phyloP scores from a whole-genome alignment of 1,140 invertebrate species.

The Drosophila nannoptera region DNA sequence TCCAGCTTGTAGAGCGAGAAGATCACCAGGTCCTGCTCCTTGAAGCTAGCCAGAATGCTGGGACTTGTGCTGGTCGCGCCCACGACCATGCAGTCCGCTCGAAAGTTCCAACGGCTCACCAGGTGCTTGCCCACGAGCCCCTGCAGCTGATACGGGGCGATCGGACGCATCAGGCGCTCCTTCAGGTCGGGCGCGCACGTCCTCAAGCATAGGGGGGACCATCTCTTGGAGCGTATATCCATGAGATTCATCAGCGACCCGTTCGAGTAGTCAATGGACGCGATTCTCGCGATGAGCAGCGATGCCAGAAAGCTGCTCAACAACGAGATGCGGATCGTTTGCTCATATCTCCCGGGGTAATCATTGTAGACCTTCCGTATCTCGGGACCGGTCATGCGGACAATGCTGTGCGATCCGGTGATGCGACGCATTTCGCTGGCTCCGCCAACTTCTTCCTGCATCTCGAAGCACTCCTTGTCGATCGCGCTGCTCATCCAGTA shows the following conservation, averaged over 20 bases:
- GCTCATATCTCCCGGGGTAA: constrained; percentile 86
- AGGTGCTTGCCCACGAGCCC: constrained; percentile 88
- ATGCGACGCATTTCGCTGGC: constrained; percentile 88
- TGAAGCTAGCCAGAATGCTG: constrained; percentile 89
- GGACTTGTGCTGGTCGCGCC: constrained; percentile 96
- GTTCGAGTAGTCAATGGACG: constrained; percentile 93
- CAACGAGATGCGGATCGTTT: constrained; percentile 93
- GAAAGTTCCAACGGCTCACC: constrained; percentile 91
- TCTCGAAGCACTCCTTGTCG: constrained; percentile 84
- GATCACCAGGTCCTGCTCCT: constrained; percentile 87
- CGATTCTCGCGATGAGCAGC: constrained; percentile 91
- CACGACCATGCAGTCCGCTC: constrained; percentile 87
- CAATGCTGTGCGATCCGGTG: constrained; percentile 94
- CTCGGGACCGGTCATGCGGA: constrained; percentile 94
- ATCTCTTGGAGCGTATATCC: constrained; percentile 88
- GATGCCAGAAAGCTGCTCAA: constrained; percentile 95
- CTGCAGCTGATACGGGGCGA: constrained; percentile 84
- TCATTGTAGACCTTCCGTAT: constrained; percentile 91
- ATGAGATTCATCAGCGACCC: constrained; percentile 98
- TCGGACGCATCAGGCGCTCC: constrained; percentile 84
- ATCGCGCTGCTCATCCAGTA: constrained; percentile 97
- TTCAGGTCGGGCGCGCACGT: constrained; percentile 85
- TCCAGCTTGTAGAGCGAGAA: constrained; percentile 95
- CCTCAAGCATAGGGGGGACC: constrained; percentile 87
- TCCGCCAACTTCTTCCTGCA: constrained; percentile 90